Percentiles rank a stretch among this genome's conserved stretches.
Evolutionary conservation across 2,888 invertebrate species (phyloP).

Genomic region (Caenorhabditis macrosperma): DNA sequence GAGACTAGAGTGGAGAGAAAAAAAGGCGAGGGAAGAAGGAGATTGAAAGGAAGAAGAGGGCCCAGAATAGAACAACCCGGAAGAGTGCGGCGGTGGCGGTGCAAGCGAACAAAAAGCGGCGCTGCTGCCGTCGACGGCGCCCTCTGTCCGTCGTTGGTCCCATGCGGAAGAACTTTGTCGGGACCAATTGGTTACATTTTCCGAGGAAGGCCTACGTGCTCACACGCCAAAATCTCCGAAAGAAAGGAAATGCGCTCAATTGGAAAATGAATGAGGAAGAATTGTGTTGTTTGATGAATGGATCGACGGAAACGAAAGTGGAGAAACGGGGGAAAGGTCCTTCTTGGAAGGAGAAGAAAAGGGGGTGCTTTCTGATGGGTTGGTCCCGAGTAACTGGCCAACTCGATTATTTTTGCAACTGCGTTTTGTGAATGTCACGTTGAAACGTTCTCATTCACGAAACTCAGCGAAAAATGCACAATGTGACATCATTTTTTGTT

Average conservation of each 20-base stretch:
- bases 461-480: too few species aligned
- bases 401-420: conserved; percentile 8
- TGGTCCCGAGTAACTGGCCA: background rate
- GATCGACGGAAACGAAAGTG: background rate
- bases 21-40: conserved; percentile 1
- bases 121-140: background rate
- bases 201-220: conserved; percentile 43
- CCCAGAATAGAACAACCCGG: conserved; percentile 56
- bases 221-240: background rate
- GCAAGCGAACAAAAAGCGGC: conserved; percentile 49
- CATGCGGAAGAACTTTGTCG: conserved; percentile 16
- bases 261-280: conserved; percentile 47
- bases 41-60: background rate
- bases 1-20: conserved; percentile 25
- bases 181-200: conserved; percentile 29
- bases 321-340: background rate
- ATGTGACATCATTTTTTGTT: background rate
- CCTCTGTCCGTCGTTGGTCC: too few species aligned
- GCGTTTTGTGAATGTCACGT: background rate
- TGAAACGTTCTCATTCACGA: too few species aligned
- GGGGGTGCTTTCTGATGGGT: background rate
- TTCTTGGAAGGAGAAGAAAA: background rate
- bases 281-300: conserved; percentile 37
- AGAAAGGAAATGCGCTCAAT: conserved; percentile 32
- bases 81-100: conserved; percentile 31